A percentile compares a stretch with the other conserved stretches of the same genome.
Conservation (phyloP, 2,797 vertebrate species). For the Hemitrygon akajei region DNA sequence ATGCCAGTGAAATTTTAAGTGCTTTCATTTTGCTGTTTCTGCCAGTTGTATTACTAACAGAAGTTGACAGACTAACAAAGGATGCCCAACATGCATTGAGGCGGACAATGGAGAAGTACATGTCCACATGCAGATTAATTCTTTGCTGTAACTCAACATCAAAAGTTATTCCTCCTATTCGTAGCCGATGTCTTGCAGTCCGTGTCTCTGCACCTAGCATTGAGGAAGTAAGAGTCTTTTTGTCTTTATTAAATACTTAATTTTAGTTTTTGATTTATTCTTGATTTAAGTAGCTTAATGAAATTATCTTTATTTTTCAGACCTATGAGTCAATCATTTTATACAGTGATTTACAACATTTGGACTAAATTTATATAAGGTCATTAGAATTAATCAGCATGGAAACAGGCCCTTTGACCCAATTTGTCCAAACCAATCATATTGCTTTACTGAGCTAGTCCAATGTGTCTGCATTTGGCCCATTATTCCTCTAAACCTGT, state of each 20-base stretch:
- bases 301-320: neutral
- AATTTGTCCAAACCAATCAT: too few species aligned
- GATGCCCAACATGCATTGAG: conserved; percentile 93
- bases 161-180: conserved; percentile 88
- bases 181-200: conserved; percentile 85
- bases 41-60: conserved; percentile 86
- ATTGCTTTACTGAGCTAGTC: too few species aligned
- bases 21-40: conserved; percentile 19
- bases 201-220: conserved; percentile 82
- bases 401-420: too few species aligned
- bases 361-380: neutral
- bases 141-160: conserved; percentile 91
- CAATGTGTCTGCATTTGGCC: too few species aligned
- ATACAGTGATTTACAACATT: neutral
- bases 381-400: too few species aligned
- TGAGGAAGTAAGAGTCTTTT: conserved; percentile 69
- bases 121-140: conserved; percentile 87
- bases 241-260: neutral
- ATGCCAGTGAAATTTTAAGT: neutral
- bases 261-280: neutral
- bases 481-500: too few species aligned
- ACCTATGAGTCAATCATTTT: neutral
- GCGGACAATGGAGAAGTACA: conserved; percentile 97
- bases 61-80: conserved; percentile 91
- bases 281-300: neutral